Evolutionary conservation across 2,888 invertebrate species (phyloP), one percentile per base, ranked within the genome.

Genomic region (Auanema freiburgensis): DNA sequence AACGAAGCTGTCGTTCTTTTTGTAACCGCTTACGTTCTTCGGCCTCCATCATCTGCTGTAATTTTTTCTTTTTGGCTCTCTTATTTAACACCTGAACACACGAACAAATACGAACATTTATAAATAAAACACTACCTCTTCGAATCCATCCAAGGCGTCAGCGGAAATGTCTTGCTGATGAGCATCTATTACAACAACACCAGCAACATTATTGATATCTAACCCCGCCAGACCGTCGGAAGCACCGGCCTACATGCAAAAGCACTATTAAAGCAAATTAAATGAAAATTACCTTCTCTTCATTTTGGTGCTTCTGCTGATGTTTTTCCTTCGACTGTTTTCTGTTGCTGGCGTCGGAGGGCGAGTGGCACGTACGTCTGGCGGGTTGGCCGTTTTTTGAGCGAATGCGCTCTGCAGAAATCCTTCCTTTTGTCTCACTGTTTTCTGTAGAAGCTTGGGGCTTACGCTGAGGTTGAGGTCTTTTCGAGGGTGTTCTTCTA

Each of bases 351-450:
- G 40, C 67, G 71, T 62, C 78, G 71, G 58, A 69, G 71, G 67
- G 78, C 69, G 66, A 68, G 66, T 53, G 68, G 68, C 44, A 65
- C 62, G 76, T 79, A 80, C 67, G 79, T 77, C 79, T 79, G 80
- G 76, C 79, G 80, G 79, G 78, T 71, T 72, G 69, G 70, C 62
- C 80, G 80, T 81, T 80, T 80, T 80, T 80, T 77, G 74, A 72
- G 67, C 70, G 63, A 21, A 56, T 33, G 18, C 65, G 51, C 43
- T 60, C 60, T 18, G 60, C 46, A 16, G 60, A 33, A 33, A 33
- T 33, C 8, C 33, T 33, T 8, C 33, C 33, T 33, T 33, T 33
- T 6, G 21, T 52, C 8, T 52, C n/a, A 24, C 6, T n/a, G 18
- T n/a, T 33, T 55, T 21, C 23, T 40, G 23, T 55, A 18, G 25